Base-by-base conservation (phyloP, 2,888 invertebrate species). In the Eupithecia inturbata region DNA sequence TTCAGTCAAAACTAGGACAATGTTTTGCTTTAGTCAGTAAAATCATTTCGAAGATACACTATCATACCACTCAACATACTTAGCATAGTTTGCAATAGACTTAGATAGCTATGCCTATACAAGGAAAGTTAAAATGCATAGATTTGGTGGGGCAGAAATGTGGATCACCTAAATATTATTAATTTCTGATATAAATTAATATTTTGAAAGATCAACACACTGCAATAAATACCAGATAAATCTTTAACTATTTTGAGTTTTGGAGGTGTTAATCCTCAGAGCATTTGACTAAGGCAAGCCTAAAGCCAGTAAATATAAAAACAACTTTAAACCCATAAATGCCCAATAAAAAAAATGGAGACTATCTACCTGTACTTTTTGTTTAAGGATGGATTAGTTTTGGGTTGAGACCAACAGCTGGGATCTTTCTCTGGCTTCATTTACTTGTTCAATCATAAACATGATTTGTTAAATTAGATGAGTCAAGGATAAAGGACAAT, bases 341-440 rank as follows among this genome's bases (percentile, higher is more conserved):
- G 26, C 57, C 57, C 57, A 12, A 26, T 57, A 57, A 22, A 57
- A 57, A 57, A 77, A 79, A 77, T 75, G 73, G 64, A 49, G n/a
- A 14, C 70, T 79, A 79, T 77, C 79, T 79, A 79, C 79, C 79
- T 79, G 79, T 70, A 33, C 22, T 77, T 79, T 76, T 79, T 77
- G 68, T 72, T 41, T 28, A 45, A 19, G n/a, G 68, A 57, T 60
- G 45, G 36, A 45, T 45, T 62, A 26, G 41, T 60, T 14, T 9
- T 69, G 28, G 31, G 67, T 31, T 49, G 33, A 62, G 57, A 62
- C 7, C 62, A 62, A 62, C 62, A 28, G 62, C 28, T 62, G 28
- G 16, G 28, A 9, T 62, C 19, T 10, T n/a, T 31, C 62, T 31
- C 0, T 31, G 31, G 31, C 9, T 60, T 62, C 5, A 7, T n/a